phyloP scores from a whole-genome alignment of 1,140 invertebrate species.

The Hormaphis cornu region DNA sequence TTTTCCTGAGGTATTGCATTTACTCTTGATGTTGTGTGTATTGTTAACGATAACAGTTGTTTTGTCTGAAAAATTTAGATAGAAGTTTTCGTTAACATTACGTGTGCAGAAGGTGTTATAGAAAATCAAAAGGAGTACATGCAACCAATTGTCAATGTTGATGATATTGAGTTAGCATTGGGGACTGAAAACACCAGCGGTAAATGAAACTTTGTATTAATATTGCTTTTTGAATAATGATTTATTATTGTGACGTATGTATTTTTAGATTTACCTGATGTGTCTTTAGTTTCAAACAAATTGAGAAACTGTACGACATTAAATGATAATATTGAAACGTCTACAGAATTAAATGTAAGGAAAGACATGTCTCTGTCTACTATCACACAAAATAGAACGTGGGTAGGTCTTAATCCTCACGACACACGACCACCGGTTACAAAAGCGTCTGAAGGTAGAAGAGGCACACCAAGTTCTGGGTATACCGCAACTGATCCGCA shows the following conservation, averaged over 20 bases:
- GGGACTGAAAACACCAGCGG: background rate
- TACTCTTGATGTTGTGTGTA: slow-evolving; percentile 30
- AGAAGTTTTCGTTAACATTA: slow-evolving; percentile 80
- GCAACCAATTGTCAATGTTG: slow-evolving; percentile 82
- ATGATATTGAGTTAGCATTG: slow-evolving; percentile 82
- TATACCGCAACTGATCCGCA: slow-evolving; percentile 7
- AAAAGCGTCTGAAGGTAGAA: slow-evolving; percentile 52
- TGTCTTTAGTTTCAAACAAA: slow-evolving; percentile 29
- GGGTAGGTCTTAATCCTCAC: slow-evolving; percentile 64
- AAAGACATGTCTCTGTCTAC: slow-evolving; percentile 41
- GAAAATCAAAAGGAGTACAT: slow-evolving; percentile 77
- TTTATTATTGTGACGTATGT: background rate
- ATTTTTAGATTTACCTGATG: slow-evolving; percentile 19
- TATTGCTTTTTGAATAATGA: background rate
- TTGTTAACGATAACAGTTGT: slow-evolving; percentile 27
- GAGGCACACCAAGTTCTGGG: slow-evolving; percentile 48
- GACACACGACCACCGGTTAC: slow-evolving; percentile 55
- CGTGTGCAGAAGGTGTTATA: slow-evolving; percentile 75
- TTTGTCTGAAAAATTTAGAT: slow-evolving; percentile 51
- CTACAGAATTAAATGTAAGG: slow-evolving; percentile 35
- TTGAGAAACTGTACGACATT: background rate
- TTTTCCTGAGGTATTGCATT: slow-evolving; percentile 64
- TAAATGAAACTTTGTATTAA: background rate
- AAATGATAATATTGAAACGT: slow-evolving; percentile 29
- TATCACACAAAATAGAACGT: slow-evolving; percentile 45